Conservation (phyloP, 2,797 vertebrate genomes). For the Tympanoctomys barrerae region DNA sequence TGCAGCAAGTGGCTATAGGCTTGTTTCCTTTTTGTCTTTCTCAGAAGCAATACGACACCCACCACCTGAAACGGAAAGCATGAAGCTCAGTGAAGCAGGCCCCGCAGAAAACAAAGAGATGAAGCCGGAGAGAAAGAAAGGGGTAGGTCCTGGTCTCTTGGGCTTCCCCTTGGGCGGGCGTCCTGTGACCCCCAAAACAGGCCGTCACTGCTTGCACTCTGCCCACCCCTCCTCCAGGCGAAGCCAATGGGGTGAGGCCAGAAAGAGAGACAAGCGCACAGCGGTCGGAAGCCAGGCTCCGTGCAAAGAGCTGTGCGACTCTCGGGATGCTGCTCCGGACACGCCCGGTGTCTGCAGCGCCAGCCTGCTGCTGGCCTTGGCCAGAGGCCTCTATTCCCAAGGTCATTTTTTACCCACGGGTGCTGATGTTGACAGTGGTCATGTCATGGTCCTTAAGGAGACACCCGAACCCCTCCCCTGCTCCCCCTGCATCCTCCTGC, state of each 20-base stretch:
- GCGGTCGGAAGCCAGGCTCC: not conserved
- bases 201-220: fast-evolving
- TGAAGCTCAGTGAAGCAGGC: conserved; percentile 34
- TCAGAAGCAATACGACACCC: not conserved
- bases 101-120: not conserved
- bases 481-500: not conserved
- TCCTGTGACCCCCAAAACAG: fast-evolving
- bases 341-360: fast-evolving
- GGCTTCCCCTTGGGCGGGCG: not conserved
- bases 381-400: not conserved
- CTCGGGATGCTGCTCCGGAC: not conserved
- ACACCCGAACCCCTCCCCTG: not conserved
- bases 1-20: not conserved
- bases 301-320: not conserved
- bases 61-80: not conserved
- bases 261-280: not conserved
- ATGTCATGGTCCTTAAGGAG: not conserved
- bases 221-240: fast-evolving
- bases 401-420: not conserved
- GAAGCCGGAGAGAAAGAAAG: not conserved
- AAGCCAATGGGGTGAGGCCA: too few relatives aligned
- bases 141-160: conserved; percentile 39
- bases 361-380: not conserved
- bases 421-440: not conserved
- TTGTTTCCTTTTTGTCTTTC: not conserved